Conservation (phyloP, 2,888 invertebrate species). For the Xylophagus ater region DNA sequence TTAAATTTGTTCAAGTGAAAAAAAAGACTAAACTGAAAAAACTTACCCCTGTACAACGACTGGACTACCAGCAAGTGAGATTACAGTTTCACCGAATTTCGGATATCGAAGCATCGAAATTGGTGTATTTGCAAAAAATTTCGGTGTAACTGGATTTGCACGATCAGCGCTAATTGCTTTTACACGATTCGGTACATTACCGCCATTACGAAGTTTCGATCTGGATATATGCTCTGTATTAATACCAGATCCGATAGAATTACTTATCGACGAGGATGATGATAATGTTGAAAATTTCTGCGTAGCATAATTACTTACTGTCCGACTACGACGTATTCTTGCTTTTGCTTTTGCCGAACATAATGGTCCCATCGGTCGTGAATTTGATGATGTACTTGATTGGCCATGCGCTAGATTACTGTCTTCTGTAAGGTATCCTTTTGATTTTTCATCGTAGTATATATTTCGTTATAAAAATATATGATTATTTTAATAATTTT, state of each 20-base stretch:
- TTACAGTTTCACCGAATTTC: constrained; percentile 35
- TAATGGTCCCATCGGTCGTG: constrained; percentile 29
- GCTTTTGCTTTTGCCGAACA: constrained; percentile 33
- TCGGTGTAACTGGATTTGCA: constrained; percentile 22
- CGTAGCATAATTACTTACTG: constrained; percentile 24
- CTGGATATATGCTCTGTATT: background rate
- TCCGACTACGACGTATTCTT: constrained; percentile 31
- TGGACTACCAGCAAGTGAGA: constrained; percentile 36
- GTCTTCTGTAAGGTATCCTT: constrained; percentile 41
- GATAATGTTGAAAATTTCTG: too few species aligned
- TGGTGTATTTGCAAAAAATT: constrained; percentile 22
- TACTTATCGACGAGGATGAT: background rate
- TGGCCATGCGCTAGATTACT: constrained; percentile 25
- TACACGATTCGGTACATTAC: constrained; percentile 20
- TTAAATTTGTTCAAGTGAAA: background rate
- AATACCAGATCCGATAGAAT: too few species aligned
- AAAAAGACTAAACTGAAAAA: background rate
- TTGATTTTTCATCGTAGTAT: too few species aligned
- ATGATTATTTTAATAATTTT: too few species aligned
- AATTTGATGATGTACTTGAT: constrained; percentile 14
- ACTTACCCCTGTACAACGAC: constrained; percentile 35
- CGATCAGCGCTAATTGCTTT: constrained; percentile 37
- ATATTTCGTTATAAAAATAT: too few species aligned
- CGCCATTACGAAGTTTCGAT: too few species aligned
- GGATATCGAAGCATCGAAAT: constrained; percentile 36